Base-by-base conservation (phyloP, 2,797 vertebrate species). In the Tokudaia tokunoshimensis region DNA sequence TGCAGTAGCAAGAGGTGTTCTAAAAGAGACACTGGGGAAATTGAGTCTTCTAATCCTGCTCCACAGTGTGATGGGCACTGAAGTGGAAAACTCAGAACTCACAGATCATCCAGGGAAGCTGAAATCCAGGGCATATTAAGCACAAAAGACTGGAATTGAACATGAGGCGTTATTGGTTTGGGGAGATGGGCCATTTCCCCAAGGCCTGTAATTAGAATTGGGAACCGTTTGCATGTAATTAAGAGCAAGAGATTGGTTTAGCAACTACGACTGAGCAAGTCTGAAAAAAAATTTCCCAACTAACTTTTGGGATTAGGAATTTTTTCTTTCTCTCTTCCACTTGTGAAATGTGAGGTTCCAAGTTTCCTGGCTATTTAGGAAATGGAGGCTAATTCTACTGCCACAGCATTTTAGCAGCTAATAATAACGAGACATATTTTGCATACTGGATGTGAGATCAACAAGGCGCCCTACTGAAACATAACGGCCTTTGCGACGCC, bases 401-500 rank as follows among this genome's bases (percentile, higher is more conserved):
- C 63, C 72, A 37, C 2, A 95, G 97, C 97, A 81, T 84, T 97
- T 97, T 76, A 97, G 79, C 92, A 72, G 61, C 97, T 97, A 96
- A 96, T 85, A 90, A 98, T 72, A 97, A 95, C 86, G 79, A 97
- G 84, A 96, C 91, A 75, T 97, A 96, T 97, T 98, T 96, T 96
- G 97, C 79, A 78, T 97, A 97, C 81, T 91, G 57, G 94, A 97
- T 97, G 93, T 96, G 98, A 98, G 97, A 98, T 98, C 98, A 98
- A 96, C 98, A 97, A 98, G 97, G 97, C 98, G 96, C 98, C 97
- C 98, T 97, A 80, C 91, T 11, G 70, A 74, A 98, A 94, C 96
- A 97, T 93, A 97, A 97, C 98, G 98, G 98, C 98, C 98, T 98
- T 98, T 98, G 97, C 98, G 97, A 98, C 97, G 98, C 98, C 92